Conservation (phyloP, 2,888 invertebrate genomes). For the Encarsia formosa region DNA sequence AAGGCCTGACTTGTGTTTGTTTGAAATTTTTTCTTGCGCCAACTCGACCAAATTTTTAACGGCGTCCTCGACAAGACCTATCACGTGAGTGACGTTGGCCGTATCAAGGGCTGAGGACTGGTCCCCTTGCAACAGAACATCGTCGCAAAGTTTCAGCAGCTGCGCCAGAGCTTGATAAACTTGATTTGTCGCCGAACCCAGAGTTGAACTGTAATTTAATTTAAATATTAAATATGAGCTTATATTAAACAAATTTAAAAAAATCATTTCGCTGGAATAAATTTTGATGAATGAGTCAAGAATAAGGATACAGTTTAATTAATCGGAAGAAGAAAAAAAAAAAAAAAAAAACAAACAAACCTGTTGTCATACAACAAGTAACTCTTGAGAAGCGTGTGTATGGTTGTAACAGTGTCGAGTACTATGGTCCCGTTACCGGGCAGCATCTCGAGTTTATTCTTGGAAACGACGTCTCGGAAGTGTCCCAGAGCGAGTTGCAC, state of each 20-base stretch:
- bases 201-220: slow-evolving; percentile 58
- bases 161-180: slow-evolving; percentile 83
- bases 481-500: slow-evolving; percentile 77
- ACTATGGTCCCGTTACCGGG: slow-evolving; percentile 92
- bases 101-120: slow-evolving; percentile 61
- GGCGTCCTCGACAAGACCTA: slow-evolving; percentile 68
- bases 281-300: too few species aligned
- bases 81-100: slow-evolving; percentile 65
- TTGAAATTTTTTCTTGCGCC: slow-evolving; percentile 77
- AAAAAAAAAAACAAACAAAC: too few species aligned
- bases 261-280: too few species aligned
- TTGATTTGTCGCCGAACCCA: slow-evolving; percentile 77
- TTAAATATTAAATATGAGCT: neutral
- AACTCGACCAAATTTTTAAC: slow-evolving; percentile 73
- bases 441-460: slow-evolving; percentile 87
- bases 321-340: too few species aligned
- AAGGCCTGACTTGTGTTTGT: slow-evolving; percentile 53
- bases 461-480: slow-evolving; percentile 88
- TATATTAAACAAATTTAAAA: too few species aligned
- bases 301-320: too few species aligned
- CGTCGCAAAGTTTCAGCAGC: slow-evolving; percentile 85
- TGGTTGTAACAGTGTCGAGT: slow-evolving; percentile 85
- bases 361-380: slow-evolving; percentile 56
- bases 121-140: slow-evolving; percentile 74
- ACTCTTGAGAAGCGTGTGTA: slow-evolving; percentile 63